These are phyloP conservation scores for Rotaria sp. DNA, from an alignment of 2,888 invertebrate species.

Conservation along the genomic window DNA sequence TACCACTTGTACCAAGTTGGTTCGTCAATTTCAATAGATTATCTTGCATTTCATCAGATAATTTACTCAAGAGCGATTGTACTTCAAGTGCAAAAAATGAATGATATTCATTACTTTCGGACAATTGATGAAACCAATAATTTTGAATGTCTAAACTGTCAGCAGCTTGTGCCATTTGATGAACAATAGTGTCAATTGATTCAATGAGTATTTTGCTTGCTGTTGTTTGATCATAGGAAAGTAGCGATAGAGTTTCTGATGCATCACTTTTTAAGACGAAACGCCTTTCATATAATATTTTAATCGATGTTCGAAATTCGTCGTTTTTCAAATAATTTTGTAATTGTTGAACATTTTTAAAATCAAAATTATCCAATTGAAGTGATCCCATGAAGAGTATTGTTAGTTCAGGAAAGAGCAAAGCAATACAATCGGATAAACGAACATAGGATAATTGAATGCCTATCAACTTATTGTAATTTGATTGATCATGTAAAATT, in stretches of 20 bases:
- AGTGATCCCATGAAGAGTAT: neutral
- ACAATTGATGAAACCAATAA: neutral
- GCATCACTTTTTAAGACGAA: too few relatives aligned
- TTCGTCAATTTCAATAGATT: neutral
- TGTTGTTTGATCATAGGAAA: too few relatives aligned
- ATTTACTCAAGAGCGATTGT: neutral
- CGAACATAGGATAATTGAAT: neutral
- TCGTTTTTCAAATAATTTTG: neutral
- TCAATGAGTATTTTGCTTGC: too few relatives aligned
- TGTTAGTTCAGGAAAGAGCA: neutral
- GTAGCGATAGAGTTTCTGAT: too few relatives aligned
- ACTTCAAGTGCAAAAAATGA: neutral
- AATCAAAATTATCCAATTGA: neutral
- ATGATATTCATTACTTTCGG: neutral
- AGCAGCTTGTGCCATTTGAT: neutral
- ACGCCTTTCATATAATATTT: too few relatives aligned
- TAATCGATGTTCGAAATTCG: neutral
- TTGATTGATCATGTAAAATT: neutral
- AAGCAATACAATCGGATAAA: neutral
- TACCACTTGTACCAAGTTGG: neutral
- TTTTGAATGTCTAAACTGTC: neutral
- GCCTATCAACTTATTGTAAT: neutral
- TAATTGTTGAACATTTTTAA: neutral
- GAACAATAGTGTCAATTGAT: too few relatives aligned
- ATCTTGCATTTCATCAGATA: neutral